These are phyloP conservation scores for Coreius guichenoti DNA, from an alignment of 2,797 vertebrate genomes.

Conservation along the genomic window DNA sequence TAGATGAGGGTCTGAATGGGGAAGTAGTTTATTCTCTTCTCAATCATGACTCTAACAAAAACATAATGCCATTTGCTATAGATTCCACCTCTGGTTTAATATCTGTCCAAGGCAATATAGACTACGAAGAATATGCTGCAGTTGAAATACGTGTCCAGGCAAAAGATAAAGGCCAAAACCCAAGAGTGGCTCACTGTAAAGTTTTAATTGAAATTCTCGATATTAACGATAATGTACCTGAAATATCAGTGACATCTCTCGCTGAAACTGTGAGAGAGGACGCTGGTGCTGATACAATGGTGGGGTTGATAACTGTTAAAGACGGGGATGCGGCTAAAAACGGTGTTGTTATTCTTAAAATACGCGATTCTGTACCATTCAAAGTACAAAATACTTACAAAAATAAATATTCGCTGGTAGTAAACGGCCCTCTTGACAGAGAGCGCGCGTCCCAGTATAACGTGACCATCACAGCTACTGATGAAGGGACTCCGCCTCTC, in stretches of 20 bases:
- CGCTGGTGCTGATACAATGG: conserved; percentile 68
- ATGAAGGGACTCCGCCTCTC: conserved; percentile 56
- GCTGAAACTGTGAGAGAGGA: conserved; percentile 72
- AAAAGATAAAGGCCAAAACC: conserved; percentile 69
- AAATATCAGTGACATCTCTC: conserved; percentile 72
- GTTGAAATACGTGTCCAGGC: conserved; percentile 73
- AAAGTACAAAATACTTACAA: conserved; percentile 64
- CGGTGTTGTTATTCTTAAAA: conserved; percentile 62
- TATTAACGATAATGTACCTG: conserved; percentile 62
- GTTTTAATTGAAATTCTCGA: conserved; percentile 66
- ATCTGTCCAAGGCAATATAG: conserved; percentile 61
- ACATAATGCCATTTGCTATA: conserved; percentile 20
- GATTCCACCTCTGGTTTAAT: conserved; percentile 54
- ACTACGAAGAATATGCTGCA: conserved; percentile 70
- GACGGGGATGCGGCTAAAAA: conserved; percentile 75
- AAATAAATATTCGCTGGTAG: conserved; percentile 64
- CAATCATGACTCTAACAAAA: conserved; percentile 65
- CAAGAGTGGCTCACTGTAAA: conserved; percentile 70
- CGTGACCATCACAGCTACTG: conserved; percentile 59
- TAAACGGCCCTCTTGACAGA: conserved; percentile 60
- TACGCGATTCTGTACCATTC: conserved; percentile 66
- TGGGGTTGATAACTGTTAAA: conserved; percentile 71
- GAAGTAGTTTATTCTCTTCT: conserved; percentile 85
- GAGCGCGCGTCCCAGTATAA: conserved; percentile 59
- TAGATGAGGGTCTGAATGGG: conserved; percentile 86